A percentile compares a stretch with the other conserved stretches of the same genome.
Conservation (phyloP, 2,113 vertebrate genomes). For the Chionodraco myersi region DNA sequence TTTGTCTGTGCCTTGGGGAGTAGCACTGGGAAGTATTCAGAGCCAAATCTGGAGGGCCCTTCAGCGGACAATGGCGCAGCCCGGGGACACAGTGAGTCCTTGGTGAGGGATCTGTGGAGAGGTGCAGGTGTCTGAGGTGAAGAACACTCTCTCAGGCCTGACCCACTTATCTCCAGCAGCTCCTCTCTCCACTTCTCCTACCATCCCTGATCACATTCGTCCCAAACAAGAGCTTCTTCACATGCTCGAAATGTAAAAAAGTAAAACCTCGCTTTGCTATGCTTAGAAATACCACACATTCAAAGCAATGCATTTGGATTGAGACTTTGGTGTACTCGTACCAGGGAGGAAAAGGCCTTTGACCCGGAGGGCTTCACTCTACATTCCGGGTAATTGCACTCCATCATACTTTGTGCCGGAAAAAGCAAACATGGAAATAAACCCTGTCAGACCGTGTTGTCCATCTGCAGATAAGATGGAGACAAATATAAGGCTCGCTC, state of each 20-base stretch:
- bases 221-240: slow-evolving; percentile 32
- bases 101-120: slow-evolving; percentile 85
- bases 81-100: slow-evolving; percentile 86
- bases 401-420: slow-evolving; percentile 77
- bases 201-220: slow-evolving; percentile 21
- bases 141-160: slow-evolving; percentile 72
- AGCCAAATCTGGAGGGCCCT: slow-evolving; percentile 82
- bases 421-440: slow-evolving; percentile 84
- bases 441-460: slow-evolving; percentile 77
- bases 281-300: slow-evolving; percentile 32
- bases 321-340: slow-evolving; percentile 50
- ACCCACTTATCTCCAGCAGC: slow-evolving; percentile 70
- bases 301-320: too few relatives aligned
- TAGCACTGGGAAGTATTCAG: slow-evolving; percentile 74
- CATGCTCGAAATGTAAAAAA: slow-evolving; percentile 29
- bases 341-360: slow-evolving; percentile 79
- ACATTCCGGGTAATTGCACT: slow-evolving; percentile 78
- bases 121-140: slow-evolving; percentile 88
- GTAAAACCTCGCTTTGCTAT: slow-evolving; percentile 12
- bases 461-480: slow-evolving; percentile 83
- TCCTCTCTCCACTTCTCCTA: slow-evolving; percentile 35
- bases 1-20: slow-evolving; percentile 76
- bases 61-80: slow-evolving; percentile 85
- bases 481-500: slow-evolving; percentile 71
- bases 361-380: slow-evolving; percentile 70